A percentile compares a stretch with the other conserved stretches of the same genome.
phyloP scores from a whole-genome alignment of 53 echinoderm and acorn worm genomes.

The Paelopatides confundens region DNA sequence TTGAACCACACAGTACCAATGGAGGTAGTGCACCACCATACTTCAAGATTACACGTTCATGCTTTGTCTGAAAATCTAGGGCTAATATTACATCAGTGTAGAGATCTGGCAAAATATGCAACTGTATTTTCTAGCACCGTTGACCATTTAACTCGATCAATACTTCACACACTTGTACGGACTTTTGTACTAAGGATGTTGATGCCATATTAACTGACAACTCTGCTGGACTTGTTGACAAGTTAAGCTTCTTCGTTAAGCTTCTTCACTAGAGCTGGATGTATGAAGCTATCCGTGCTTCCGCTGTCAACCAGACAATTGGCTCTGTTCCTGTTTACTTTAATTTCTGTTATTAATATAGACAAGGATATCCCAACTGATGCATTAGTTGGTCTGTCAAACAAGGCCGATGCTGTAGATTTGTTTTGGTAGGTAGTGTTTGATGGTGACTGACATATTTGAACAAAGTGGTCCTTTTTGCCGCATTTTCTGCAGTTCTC shows the following conservation, averaged over 20 bases:
- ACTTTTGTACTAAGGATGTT: slow-evolving; percentile 19
- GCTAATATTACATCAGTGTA: slow-evolving; percentile 27
- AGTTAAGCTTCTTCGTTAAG: background rate
- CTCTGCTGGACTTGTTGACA: background rate
- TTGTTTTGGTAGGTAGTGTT: background rate
- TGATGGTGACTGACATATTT: background rate
- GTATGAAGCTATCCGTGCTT: slow-evolving; percentile 40
- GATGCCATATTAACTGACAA: slow-evolving; percentile 1
- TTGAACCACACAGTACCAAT: slow-evolving; percentile 4
- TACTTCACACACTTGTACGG: slow-evolving; percentile 3
- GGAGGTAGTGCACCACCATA: slow-evolving; percentile 21
- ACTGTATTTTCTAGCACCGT: background rate
- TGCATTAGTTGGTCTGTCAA: slow-evolving; percentile 34
- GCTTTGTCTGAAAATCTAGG: slow-evolving; percentile 42
- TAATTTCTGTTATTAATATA: slow-evolving; percentile 35
- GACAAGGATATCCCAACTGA: slow-evolving; percentile 17
- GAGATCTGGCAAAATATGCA: slow-evolving; percentile 33
- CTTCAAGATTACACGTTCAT: slow-evolving; percentile 35
- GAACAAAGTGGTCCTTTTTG: background rate
- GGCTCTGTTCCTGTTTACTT: slow-evolving; percentile 19
- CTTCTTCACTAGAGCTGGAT: background rate
- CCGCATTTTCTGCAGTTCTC: background rate
- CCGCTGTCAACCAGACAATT: slow-evolving; percentile 44
- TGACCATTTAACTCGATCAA: slow-evolving; percentile 26
- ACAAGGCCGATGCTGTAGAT: slow-evolving; percentile 19